Evolutionary conservation across 2,797 vertebrate species (phyloP).

Genomic region (Melanotaenia parkinsoni): DNA sequence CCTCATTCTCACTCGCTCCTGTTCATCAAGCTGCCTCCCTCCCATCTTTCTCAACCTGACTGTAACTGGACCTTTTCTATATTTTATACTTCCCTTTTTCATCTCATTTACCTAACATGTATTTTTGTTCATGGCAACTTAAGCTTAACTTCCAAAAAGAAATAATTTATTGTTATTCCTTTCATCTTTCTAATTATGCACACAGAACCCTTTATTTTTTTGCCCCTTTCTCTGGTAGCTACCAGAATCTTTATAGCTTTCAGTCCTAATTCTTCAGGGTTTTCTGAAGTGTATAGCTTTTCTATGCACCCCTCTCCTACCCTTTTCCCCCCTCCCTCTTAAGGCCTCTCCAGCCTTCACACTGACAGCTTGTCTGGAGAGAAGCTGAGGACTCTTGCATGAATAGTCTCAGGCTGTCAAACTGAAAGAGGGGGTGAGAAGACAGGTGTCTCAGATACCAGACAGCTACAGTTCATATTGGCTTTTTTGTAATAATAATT

Average conservation of each 20-base stretch:
- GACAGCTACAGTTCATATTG: conserved; percentile 29
- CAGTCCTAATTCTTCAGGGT: conserved; percentile 72
- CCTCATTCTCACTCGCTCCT: conserved; percentile 77
- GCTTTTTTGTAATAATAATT: neutral
- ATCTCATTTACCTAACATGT: conserved; percentile 17
- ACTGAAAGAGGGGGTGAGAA: conserved; percentile 59
- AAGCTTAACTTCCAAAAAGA: conserved; percentile 25
- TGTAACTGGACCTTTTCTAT: conserved; percentile 58
- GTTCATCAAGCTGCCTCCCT: conserved; percentile 60
- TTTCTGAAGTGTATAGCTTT: conserved; percentile 69
- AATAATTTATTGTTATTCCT: conserved; percentile 36
- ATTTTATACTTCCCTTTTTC: conserved; percentile 3
- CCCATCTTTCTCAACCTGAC: conserved; percentile 65
- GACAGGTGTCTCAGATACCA: conserved; percentile 70
- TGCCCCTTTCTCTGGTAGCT: conserved; percentile 41
- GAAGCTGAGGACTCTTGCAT: conserved; percentile 65
- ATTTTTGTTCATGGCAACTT: conserved; percentile 14
- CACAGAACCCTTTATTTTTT: conserved; percentile 29
- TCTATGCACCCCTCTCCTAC: conserved; percentile 44
- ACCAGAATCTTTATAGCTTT: conserved; percentile 69
- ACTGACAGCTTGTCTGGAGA: conserved; percentile 75
- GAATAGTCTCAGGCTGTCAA: conserved; percentile 73
- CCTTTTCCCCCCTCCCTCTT: conserved; percentile 53
- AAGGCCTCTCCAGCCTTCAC: conserved; percentile 67
- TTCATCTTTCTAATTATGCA: conserved; percentile 54